Evolutionary conservation across 2,113 vertebrate species (phyloP).

Genomic region (Motacilla tschutschensis): DNA sequence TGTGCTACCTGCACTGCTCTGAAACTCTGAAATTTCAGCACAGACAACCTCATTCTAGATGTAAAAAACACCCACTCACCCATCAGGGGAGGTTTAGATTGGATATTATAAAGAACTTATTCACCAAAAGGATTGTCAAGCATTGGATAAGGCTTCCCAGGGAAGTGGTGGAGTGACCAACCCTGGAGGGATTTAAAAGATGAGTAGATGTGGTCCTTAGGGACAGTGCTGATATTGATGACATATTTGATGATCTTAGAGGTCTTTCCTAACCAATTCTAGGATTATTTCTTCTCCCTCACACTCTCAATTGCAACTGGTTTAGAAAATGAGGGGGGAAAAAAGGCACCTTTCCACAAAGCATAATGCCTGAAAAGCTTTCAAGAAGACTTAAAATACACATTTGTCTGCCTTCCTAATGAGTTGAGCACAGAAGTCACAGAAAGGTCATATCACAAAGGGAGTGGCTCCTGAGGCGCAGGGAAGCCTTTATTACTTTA

Average conservation of each 20-base stretch:
- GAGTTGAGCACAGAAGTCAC: constrained; percentile 39
- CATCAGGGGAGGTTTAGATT: background rate
- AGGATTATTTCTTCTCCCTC: background rate
- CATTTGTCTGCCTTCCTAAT: constrained; percentile 34
- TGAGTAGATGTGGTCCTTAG: background rate
- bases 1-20: fast-evolving
- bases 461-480: constrained; percentile 42
- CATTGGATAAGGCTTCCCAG: background rate
- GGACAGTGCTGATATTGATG: background rate
- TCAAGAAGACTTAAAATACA: constrained; percentile 17
- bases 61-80: background rate
- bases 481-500: constrained; percentile 61
- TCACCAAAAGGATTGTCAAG: background rate
- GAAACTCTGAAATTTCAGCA: background rate
- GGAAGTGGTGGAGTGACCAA: background rate
- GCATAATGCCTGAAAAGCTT: background rate
- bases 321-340: background rate
- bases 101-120: background rate
- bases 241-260: background rate
- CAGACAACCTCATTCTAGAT: background rate
- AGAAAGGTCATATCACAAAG: constrained; percentile 53
- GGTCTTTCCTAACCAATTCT: background rate
- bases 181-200: background rate
- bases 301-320: background rate
- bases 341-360: background rate